Evolutionary conservation across 2,113 vertebrate genomes (phyloP).

Genomic region (Ornithorhynchus anatinus): DNA sequence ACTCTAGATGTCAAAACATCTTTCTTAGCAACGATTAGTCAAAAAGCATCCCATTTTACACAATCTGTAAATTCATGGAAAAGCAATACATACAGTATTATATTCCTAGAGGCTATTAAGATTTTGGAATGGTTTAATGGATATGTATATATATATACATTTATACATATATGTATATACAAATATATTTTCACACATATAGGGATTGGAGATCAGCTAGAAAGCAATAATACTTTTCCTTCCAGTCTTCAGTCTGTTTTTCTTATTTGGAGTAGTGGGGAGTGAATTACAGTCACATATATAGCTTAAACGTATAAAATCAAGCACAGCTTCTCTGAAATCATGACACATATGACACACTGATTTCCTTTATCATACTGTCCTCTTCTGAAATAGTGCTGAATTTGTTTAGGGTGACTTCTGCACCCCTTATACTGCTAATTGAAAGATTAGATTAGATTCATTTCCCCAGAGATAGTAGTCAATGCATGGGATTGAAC

Average conservation of each 20-base stretch:
- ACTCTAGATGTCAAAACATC: conserved; percentile 1
- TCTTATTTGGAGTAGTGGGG: no score
- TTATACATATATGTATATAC: no score
- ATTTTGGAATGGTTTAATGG: neutral
- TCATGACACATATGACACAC: neutral
- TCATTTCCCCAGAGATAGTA: conserved; percentile 30
- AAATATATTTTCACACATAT: no score
- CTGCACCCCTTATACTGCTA: conserved; percentile 29
- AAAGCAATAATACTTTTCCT: no score
- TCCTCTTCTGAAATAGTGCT: conserved; percentile 53
- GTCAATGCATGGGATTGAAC: conserved; percentile 20
- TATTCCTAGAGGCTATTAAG: conserved; percentile 26
- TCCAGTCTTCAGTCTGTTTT: no score
- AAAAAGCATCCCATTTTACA: no score
- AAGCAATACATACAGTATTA: conserved; percentile 13
- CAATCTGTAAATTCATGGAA: neutral
- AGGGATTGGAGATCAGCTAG: no score
- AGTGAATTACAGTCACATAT: no score
- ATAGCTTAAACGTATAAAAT: no score
- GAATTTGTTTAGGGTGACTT: conserved; percentile 19
- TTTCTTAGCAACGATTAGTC: neutral
- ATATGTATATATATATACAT: no score
- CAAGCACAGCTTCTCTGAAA: no score
- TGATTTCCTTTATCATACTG: conserved; percentile 47
- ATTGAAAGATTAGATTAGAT: conserved; percentile 46